These are phyloP conservation scores for Notolepis coatsorum DNA, from an alignment of 2,797 vertebrate species.

Conservation along the genomic window DNA sequence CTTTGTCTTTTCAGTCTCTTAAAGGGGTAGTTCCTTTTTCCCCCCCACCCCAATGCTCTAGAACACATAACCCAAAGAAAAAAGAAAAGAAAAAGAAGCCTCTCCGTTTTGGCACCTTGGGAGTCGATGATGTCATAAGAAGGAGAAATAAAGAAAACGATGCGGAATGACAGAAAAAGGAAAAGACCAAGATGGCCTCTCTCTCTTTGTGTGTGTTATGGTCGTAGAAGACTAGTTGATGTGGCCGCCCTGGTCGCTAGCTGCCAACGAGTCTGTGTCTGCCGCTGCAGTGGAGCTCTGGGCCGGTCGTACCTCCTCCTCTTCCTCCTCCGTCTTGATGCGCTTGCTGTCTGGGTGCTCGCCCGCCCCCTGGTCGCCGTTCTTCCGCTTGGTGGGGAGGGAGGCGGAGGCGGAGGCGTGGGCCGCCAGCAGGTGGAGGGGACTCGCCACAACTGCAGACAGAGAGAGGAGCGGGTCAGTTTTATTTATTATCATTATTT, in stretches of 20 bases:
- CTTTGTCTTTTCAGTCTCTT: slow-evolving; percentile 39
- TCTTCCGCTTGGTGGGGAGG: slow-evolving; percentile 93
- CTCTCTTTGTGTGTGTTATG: slow-evolving; percentile 18
- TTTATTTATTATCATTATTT: neutral
- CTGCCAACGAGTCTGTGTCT: slow-evolving; percentile 80
- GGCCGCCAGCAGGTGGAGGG: slow-evolving; percentile 92
- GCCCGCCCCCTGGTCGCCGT: slow-evolving; percentile 78
- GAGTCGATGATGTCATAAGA: slow-evolving; percentile 54
- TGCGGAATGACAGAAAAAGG: slow-evolving; percentile 3
- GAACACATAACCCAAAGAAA: slow-evolving; percentile 45
- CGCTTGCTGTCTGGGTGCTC: slow-evolving; percentile 89
- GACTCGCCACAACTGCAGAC: slow-evolving; percentile 84
- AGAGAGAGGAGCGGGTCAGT: neutral
- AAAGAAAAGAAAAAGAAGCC: slow-evolving; percentile 21
- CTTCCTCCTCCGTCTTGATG: slow-evolving; percentile 82
- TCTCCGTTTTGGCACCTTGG: slow-evolving; percentile 92
- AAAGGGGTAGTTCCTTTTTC: slow-evolving; percentile 38
- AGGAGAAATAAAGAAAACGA: slow-evolving; percentile 40
- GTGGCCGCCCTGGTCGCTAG: slow-evolving; percentile 81
- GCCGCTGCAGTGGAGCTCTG: slow-evolving; percentile 71
- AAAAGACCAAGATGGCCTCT: neutral
- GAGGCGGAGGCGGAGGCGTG: slow-evolving; percentile 93
- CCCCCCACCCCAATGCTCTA: slow-evolving; percentile 11
- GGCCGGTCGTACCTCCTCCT: slow-evolving; percentile 25
- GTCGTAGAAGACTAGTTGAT: slow-evolving; percentile 80